A percentile compares a stretch with the other conserved stretches of the same genome.
These are phyloP conservation scores for Camponotus floridanus DNA, from an alignment of 1,140 invertebrate species.

Conservation along the genomic window DNA sequence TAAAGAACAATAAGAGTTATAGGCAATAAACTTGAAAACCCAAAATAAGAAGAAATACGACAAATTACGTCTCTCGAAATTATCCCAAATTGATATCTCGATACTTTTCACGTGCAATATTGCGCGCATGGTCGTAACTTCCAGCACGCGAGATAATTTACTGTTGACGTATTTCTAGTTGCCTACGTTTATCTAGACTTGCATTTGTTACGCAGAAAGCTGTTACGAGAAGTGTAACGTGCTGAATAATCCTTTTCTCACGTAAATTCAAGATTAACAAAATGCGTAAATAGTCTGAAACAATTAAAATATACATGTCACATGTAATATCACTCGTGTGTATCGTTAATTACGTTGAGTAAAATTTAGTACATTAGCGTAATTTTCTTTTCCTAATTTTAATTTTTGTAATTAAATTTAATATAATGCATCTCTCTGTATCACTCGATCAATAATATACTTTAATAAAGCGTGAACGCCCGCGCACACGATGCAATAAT, in stretches of 20 bases:
- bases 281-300: too few relatives aligned
- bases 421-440: background rate
- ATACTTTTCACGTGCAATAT: conserved; percentile 29
- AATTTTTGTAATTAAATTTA: background rate
- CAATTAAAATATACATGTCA: too few relatives aligned
- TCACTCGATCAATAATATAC: background rate
- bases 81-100: conserved; percentile 4
- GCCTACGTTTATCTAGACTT: conserved; percentile 9
- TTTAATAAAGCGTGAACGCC: background rate
- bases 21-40: background rate
- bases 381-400: background rate
- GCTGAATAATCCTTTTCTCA: background rate
- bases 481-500: background rate
- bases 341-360: too few relatives aligned
- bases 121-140: conserved; percentile 17
- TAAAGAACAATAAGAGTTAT: background rate
- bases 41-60: background rate
- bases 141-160: conserved; percentile 14
- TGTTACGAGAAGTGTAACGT: background rate
- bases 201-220: conserved; percentile 1
- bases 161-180: conserved; percentile 24
- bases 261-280: background rate
- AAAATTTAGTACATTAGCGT: too few relatives aligned
- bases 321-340: too few relatives aligned
- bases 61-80: background rate